These are phyloP conservation scores for Anser brachyrhynchus DNA, from an alignment of 2,113 vertebrate genomes.

Conservation along the genomic window DNA sequence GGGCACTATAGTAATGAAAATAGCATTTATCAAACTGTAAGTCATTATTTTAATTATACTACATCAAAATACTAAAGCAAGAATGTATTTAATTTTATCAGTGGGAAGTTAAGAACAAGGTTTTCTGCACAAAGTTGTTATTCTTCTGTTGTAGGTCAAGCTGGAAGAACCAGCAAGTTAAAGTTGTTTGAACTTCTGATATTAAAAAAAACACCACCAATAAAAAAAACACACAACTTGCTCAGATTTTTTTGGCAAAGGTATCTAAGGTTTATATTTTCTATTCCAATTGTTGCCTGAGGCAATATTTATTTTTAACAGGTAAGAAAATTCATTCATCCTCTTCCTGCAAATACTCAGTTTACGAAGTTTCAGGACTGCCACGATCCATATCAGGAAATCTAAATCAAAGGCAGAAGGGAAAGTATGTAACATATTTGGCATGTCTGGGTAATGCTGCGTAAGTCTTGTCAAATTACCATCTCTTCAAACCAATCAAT, in stretches of 20 bases:
- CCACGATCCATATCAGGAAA: not conserved
- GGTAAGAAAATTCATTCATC: not conserved
- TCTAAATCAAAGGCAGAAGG: not conserved
- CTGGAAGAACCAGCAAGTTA: slow-evolving; percentile 20
- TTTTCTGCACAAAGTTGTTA: slow-evolving; percentile 36
- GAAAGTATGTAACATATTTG: not conserved
- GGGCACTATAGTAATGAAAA: slow-evolving; percentile 40
- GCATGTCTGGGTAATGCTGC: not conserved
- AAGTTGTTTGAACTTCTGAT: not conserved
- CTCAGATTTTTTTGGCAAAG: slow-evolving; percentile 35
- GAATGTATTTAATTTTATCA: slow-evolving; percentile 49
- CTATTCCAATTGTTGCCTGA: slow-evolving; percentile 1
- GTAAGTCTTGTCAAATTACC: not conserved
- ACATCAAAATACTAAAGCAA: slow-evolving; percentile 53
- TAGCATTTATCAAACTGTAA: slow-evolving; percentile 28
- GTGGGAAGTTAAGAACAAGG: slow-evolving; percentile 39
- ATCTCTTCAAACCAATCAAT: not conserved
- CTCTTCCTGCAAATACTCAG: not conserved
- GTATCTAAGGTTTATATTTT: not conserved
- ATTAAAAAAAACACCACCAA: not conserved
- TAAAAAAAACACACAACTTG: not conserved
- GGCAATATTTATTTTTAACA: slow-evolving; percentile 48
- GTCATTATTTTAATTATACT: slow-evolving; percentile 40
- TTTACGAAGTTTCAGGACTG: not conserved
- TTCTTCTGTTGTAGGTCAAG: not conserved